Base-by-base conservation (phyloP, 2,888 invertebrate species). In the Microctonus brassicae region DNA sequence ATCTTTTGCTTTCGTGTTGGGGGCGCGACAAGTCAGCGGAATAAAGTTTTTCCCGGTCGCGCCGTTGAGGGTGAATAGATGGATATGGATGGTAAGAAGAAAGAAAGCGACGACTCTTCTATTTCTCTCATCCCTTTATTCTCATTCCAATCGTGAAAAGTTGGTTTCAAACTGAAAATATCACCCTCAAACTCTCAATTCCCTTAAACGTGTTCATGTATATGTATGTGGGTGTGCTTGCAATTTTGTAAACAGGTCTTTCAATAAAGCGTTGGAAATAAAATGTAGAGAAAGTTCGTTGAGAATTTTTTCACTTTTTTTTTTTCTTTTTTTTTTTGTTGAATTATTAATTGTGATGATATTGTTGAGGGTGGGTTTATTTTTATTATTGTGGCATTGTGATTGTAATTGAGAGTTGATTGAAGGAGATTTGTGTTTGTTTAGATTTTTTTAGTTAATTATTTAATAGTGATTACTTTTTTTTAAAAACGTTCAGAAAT, bases 161-260 rank as follows among this genome's bases (percentile, higher is more conserved):
- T 55, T 65, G 17, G 34, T 24, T 55, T 39, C 34, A 53, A 65
- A 65, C 65, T 34, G 55, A 34, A 58, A 58, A 58, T 58, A 39
- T 42, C 57, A 42, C 58, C 39, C 42, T 42, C 20, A 53, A 47
- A 33, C 53, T 24, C 42, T 26, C 68, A 75, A 81, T 79, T 82
- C 70, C 70, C 58, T 57, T 67, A 77, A 13, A 39, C n/a, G n/a
- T n/a, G 4, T 39, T 39, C n/a, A 47, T n/a, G 17, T n/a, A n/a
- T 47, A 47, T 9, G 17, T 39, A 11, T 36, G 62, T n/a, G 33
- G 58, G 42, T 52, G 60, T 52, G n/a, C n/a, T n/a, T 47, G 6
- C n/a, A 47, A 17, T 47, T 85, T 84, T 83, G 86, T 85, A 86
- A 86, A 86, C 86, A 86, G 81, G 77, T 79, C 82, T 82, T 81